Evolutionary conservation across 2,888 invertebrate species (phyloP).

Genomic region (Andrena bucephala): DNA sequence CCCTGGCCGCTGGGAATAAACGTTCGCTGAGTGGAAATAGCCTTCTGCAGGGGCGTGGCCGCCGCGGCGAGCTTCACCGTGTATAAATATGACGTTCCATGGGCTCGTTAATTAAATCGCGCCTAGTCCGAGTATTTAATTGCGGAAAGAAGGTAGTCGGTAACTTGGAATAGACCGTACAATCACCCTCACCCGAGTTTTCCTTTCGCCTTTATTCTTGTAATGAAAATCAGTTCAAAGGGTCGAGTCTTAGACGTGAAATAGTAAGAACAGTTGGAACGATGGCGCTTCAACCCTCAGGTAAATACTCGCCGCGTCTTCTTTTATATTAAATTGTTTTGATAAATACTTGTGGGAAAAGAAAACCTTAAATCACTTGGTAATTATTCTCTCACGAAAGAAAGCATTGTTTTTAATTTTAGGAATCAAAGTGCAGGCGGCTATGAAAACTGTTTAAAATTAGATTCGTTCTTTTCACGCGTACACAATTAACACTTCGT

Average conservation of each 20-base stretch:
- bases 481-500: too few relatives aligned
- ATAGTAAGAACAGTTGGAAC: neutral
- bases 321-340: conserved; percentile 19
- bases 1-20: conserved; percentile 33
- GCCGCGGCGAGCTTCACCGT: conserved; percentile 15
- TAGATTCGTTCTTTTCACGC: too few relatives aligned
- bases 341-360: neutral
- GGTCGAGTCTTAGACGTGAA: conserved; percentile 6
- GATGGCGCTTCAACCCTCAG: neutral
- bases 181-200: conserved; percentile 35
- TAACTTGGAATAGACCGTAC: conserved; percentile 47
- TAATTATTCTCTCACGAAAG: too few relatives aligned
- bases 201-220: neutral
- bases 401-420: too few relatives aligned
- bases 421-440: too few relatives aligned
- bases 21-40: conserved; percentile 4
- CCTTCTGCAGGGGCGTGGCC: neutral
- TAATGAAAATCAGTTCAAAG: conserved; percentile 51
- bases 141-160: conserved; percentile 42
- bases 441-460: too few relatives aligned
- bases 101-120: conserved; percentile 59
- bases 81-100: conserved; percentile 39
- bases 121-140: conserved; percentile 47
- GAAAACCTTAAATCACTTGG: neutral
- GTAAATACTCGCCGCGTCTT: neutral